Evolutionary conservation across 1,140 invertebrate species (phyloP).

Genomic region (Sycophaga agraensis): DNA sequence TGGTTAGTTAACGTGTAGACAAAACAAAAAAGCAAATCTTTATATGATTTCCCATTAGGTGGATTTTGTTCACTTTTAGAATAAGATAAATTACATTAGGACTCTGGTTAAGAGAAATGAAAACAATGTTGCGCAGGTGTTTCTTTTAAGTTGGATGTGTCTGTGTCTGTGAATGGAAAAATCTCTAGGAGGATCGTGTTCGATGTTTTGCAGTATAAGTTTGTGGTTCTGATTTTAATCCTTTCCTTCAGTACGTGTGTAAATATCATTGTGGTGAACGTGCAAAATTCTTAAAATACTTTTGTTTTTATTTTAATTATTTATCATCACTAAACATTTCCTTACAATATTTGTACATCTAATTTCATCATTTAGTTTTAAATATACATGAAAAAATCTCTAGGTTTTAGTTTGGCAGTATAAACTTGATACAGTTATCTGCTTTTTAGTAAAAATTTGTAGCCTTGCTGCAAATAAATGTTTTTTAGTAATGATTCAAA

Average conservation of each 20-base stretch:
- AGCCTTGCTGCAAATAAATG: too few species aligned
- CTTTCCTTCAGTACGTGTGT: neutral
- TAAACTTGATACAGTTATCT: too few species aligned
- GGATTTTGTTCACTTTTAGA: slow-evolving; percentile 45
- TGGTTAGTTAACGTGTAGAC: slow-evolving; percentile 50
- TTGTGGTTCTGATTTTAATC: slow-evolving; percentile 6
- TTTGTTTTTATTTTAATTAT: slow-evolving; percentile 1
- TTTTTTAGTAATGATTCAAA: too few species aligned
- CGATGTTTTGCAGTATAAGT: slow-evolving; percentile 5
- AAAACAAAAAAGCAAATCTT: slow-evolving; percentile 25
- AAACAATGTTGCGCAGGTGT: slow-evolving; percentile 14
- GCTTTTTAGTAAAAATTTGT: too few species aligned
- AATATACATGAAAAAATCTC: slow-evolving; percentile 10
- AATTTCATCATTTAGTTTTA: neutral
- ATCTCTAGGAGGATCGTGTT: slow-evolving; percentile 25
- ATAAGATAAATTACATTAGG: slow-evolving; percentile 34
- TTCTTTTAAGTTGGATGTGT: neutral
- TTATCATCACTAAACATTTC: neutral
- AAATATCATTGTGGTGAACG: neutral
- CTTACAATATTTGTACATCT: slow-evolving; percentile 1
- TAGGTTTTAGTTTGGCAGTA: neutral
- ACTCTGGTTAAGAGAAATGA: slow-evolving; percentile 19
- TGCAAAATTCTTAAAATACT: neutral
- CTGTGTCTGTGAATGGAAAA: slow-evolving; percentile 21
- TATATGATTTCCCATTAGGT: slow-evolving; percentile 39